Evolutionary conservation across 2,113 vertebrate species (phyloP).

Genomic region (human): DNA sequence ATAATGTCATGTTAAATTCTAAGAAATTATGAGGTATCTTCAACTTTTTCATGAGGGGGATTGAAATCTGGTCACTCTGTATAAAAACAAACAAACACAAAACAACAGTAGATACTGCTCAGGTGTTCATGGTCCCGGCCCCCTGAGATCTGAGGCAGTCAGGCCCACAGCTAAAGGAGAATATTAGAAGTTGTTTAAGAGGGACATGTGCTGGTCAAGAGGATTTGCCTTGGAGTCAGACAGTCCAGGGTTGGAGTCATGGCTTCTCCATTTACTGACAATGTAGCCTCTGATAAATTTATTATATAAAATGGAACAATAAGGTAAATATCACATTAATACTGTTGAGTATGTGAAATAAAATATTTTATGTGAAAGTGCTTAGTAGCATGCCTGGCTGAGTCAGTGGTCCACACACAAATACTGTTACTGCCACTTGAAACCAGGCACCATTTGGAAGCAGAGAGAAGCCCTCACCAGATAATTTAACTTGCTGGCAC

Average conservation of each 20-base stretch:
- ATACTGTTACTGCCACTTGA: background rate
- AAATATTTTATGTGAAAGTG: background rate
- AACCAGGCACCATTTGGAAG: no score
- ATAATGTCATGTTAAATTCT: background rate
- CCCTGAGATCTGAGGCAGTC: background rate
- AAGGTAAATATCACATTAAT: background rate
- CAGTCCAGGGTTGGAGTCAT: background rate
- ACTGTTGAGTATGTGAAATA: background rate
- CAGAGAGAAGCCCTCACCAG: no score
- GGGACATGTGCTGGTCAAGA: accelerated
- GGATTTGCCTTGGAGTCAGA: background rate
- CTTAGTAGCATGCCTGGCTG: background rate
- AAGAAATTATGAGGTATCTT: background rate
- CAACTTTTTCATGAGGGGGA: background rate
- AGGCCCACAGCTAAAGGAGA: background rate
- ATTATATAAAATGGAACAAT: background rate
- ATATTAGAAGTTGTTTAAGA: background rate
- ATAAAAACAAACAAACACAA: background rate
- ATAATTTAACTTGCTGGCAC: no score
- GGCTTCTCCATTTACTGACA: background rate
- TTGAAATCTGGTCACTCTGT: background rate
- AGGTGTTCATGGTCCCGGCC: no score
- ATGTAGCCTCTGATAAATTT: background rate
- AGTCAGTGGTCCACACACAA: accelerated
- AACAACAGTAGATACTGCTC: no score